Evolutionary conservation across 1,140 invertebrate species (phyloP).

Genomic region (Drosophila ironensis): DNA sequence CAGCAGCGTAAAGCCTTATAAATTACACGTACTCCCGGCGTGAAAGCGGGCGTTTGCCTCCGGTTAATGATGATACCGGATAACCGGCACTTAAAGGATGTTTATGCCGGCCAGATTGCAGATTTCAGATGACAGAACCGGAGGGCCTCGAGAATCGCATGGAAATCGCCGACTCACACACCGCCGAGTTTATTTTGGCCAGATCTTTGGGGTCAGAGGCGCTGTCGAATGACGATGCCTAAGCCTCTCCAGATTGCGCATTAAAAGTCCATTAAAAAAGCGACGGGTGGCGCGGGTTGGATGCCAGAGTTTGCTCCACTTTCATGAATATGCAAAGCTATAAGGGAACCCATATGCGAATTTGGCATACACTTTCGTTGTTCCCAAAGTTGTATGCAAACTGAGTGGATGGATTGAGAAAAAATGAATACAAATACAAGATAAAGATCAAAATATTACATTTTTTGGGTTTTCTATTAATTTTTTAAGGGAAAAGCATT

Average conservation of each 20-base stretch:
- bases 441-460: too few species aligned
- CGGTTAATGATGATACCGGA: constrained; percentile 72
- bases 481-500: background rate
- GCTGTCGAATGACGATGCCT: constrained; percentile 36
- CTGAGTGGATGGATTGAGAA: too few species aligned
- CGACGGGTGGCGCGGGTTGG: constrained; percentile 15
- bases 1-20: constrained; percentile 42
- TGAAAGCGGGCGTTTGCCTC: constrained; percentile 68
- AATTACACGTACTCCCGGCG: constrained; percentile 60
- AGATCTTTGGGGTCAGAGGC: constrained; percentile 29
- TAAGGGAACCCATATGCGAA: background rate
- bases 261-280: constrained; percentile 71
- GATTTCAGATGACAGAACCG: too few species aligned
- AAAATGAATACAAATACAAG: too few species aligned
- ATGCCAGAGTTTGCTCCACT: constrained; percentile 67
- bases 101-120: constrained; percentile 48
- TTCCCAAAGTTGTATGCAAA: too few species aligned
- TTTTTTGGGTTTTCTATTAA: background rate
- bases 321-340: constrained; percentile 52
- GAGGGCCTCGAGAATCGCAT: background rate
- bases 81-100: constrained; percentile 73
- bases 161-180: constrained; percentile 35
- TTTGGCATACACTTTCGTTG: constrained; percentile 11
- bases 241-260: constrained; percentile 52
- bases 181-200: constrained; percentile 40